Conservation (phyloP, 2,888 invertebrate species). For the Caenorhabditis macrosperma region DNA sequence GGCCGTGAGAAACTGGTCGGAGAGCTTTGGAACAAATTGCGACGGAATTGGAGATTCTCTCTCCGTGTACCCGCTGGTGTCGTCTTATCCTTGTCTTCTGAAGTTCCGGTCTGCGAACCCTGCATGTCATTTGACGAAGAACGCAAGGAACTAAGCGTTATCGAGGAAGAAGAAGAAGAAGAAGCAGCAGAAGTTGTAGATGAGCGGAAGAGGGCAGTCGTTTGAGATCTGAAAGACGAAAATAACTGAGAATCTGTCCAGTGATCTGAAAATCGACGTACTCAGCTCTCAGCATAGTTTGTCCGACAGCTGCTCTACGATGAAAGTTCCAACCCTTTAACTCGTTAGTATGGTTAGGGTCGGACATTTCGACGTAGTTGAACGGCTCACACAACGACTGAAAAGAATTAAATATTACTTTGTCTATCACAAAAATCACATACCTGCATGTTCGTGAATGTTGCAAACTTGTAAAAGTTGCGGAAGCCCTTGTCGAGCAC, state of each 20-base stretch:
- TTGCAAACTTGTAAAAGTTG: constrained; percentile 83
- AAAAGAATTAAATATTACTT: neutral
- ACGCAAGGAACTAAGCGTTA: too few relatives aligned
- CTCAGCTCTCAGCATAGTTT: constrained; percentile 12
- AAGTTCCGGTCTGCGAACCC: neutral
- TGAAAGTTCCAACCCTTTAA: constrained; percentile 46
- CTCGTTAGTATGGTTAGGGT: constrained; percentile 14
- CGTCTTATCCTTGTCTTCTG: neutral
- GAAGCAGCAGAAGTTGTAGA: too few relatives aligned
- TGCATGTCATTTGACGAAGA: too few relatives aligned
- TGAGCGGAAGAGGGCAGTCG: neutral
- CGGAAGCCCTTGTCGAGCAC: constrained; percentile 92
- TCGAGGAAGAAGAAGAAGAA: neutral
- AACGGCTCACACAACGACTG: constrained; percentile 41
- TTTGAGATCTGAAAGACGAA: neutral
- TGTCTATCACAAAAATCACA: constrained; percentile 1
- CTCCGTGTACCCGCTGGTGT: neutral
- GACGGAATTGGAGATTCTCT: neutral
- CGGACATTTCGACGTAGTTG: constrained; percentile 53
- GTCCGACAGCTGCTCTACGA: constrained; percentile 11
- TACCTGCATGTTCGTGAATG: neutral
- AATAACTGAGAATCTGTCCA: too few relatives aligned
- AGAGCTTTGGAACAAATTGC: neutral
- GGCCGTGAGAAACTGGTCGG: constrained; percentile 4
- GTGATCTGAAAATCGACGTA: neutral